Evolutionary conservation across 2,113 vertebrate species (phyloP).

Genomic region (Seriola rivoliana): DNA sequence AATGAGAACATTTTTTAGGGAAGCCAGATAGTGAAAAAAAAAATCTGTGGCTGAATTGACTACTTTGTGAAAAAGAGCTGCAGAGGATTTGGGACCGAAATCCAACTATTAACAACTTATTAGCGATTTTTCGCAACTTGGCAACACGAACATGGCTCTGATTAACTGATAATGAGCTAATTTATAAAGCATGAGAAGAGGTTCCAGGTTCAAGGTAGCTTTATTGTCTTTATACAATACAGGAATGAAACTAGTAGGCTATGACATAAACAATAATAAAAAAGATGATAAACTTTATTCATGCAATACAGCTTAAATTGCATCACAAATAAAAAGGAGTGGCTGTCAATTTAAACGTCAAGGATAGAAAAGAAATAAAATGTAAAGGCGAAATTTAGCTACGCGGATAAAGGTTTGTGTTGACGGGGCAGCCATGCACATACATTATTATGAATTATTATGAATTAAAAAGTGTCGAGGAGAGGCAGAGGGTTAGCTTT

Average conservation of each 20-base stretch:
- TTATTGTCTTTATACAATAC: not conserved
- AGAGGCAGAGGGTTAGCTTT: constrained; percentile 20
- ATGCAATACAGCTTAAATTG: not conserved
- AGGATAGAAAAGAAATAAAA: not conserved
- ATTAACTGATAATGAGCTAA: not conserved
- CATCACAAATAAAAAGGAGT: not conserved
- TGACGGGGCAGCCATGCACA: constrained; percentile 1
- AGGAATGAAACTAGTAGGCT: not conserved
- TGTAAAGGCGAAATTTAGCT: not conserved
- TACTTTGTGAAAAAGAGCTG: not conserved
- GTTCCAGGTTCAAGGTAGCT: not conserved
- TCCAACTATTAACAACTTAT: not conserved
- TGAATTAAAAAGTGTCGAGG: not conserved
- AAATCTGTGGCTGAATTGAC: not conserved
- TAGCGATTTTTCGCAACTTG: not conserved
- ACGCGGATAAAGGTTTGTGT: not conserved
- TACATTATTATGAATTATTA: not conserved
- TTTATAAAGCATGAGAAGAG: not conserved
- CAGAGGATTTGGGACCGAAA: not conserved
- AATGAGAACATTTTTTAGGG: not conserved
- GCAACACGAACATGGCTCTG: not conserved
- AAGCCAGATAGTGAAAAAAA: not conserved
- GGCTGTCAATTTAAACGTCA: not conserved
- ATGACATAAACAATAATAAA: not conserved
- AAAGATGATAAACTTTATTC: not conserved